Evolutionary conservation across 2,113 vertebrate genomes (phyloP), one percentile per base, ranked within the genome.

Genomic region (Cinclus mexicanus): DNA sequence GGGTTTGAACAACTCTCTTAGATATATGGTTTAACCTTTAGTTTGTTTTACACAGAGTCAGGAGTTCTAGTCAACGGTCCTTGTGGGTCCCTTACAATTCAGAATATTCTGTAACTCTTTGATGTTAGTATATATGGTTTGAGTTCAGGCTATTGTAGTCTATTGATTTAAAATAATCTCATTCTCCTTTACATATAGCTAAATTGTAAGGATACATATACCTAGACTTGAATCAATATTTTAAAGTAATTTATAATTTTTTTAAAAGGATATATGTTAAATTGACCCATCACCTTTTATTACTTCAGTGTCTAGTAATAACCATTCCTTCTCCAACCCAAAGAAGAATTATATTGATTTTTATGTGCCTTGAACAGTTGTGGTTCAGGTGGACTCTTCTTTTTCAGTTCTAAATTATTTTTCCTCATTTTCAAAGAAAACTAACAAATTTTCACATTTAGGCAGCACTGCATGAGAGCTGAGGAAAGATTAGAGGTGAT

Each of bases 151-250:
- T 47, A 47, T 41, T 61, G 24, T n/a, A 61, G 14, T 53, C 28
- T n/a, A 23, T 55, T 0, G 0, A 15, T 61, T 55, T 63, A 16
- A 87, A 78, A 53, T 14, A 47, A n/a, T 39, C 10, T n/a, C 8
- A 53, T 39, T 39, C 53, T 46, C 28, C 16, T 70, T 78, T 61
- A 8, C 12, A 17, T 25, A 61, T 41, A 41, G 28, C 2, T n/a
- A 53, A 69, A 78, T 21, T 23, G 3, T 13, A 61, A 24, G 11
- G 8, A 19, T 69, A 19, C 18, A 26, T 78, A 28, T 61, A 17
- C 10, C 29, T 49, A 20, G 24, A 53, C 16, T 78, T 39, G 20
- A 25, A 70, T 63, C 13, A 55, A 9, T 56, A 53, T 42, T 80
- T 42, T 24, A 56, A 64, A 63, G 9, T 25, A 71, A 49, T 22